phyloP scores from a whole-genome alignment of 2,113 vertebrate genomes.

The Psittacara wagleri region DNA sequence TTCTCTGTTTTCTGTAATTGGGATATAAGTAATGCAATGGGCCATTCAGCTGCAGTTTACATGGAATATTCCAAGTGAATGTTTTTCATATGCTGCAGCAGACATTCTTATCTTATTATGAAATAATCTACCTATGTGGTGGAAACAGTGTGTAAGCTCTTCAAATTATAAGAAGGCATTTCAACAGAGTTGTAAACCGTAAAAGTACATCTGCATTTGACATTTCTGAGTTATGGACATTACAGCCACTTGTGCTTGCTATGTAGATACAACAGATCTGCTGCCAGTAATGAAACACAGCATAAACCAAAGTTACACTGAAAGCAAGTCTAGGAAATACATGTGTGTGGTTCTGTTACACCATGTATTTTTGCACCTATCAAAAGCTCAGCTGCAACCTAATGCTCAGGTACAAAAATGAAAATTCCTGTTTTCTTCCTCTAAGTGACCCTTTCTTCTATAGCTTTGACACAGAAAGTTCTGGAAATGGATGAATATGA shows the following conservation, averaged over 20 bases:
- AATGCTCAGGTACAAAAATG: background rate
- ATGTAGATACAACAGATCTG: background rate
- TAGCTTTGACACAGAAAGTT: background rate
- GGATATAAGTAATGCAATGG: background rate
- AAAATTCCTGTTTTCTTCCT: background rate
- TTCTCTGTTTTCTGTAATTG: background rate
- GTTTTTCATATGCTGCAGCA: background rate
- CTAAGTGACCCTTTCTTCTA: background rate
- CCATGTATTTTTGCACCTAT: background rate
- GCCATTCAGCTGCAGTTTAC: background rate
- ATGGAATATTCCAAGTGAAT: background rate
- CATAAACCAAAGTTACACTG: background rate
- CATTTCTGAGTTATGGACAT: background rate
- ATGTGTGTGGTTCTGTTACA: background rate
- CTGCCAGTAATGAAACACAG: background rate
- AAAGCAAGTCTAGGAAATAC: background rate
- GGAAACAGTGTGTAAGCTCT: background rate
- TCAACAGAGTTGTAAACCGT: background rate
- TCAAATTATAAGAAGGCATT: background rate
- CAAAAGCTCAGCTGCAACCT: background rate
- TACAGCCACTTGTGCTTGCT: background rate
- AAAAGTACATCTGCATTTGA: background rate
- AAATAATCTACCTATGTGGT: background rate
- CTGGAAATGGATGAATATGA: background rate
- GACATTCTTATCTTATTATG: slow-evolving; percentile 34